Evolutionary conservation across 2,888 invertebrate genomes (phyloP), one percentile per base, ranked within the genome.

Genomic region (Polylopha cassiicola): DNA sequence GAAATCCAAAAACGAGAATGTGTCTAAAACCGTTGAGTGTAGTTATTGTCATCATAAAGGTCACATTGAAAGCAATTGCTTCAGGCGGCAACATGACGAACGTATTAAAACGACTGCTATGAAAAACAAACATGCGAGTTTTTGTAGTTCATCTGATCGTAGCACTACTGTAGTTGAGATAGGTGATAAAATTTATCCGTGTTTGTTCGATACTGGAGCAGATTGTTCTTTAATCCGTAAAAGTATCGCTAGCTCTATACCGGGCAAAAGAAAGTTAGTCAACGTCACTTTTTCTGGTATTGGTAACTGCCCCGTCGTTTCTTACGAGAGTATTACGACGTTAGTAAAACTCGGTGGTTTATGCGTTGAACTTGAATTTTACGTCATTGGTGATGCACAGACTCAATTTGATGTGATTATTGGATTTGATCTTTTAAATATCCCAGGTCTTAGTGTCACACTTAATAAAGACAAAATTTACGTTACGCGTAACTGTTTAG

Each of bases 351-450:
- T 30, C 2, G 29, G 20, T 13, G 29, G 11, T 2, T 4, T 9
- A 20, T 11, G 29, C 14, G 30, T 30, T 1, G 14, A 30, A 5
- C 13, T 30, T 20, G 30, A 30, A n/a, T 30, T 34, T 10, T 34
- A 34, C 10, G 13, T 34, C 9, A 13, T 26, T 3, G 22, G 26
- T 2, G 18, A 24, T 7, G 15, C 29, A 2, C 24, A 38, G 15
- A 45, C 37, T 5, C 34, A 34, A 9, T 41, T 34, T 22, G 44
- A 45, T 7, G 34, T 45, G 22, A 21, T 44, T 1, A 41, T 45
- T 1, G 44, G 39, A 4, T 29, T 11, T 17, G 37, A 44, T 18
- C 27, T 45, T 27, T 41, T 41, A 7, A 10, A 41, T 17, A 37
- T 30, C 2, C 37, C 41, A 17, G 37, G 39, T 9, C 21, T 41